phyloP scores from a whole-genome alignment of 2,797 vertebrate species.

The Ammospiza maritima region DNA sequence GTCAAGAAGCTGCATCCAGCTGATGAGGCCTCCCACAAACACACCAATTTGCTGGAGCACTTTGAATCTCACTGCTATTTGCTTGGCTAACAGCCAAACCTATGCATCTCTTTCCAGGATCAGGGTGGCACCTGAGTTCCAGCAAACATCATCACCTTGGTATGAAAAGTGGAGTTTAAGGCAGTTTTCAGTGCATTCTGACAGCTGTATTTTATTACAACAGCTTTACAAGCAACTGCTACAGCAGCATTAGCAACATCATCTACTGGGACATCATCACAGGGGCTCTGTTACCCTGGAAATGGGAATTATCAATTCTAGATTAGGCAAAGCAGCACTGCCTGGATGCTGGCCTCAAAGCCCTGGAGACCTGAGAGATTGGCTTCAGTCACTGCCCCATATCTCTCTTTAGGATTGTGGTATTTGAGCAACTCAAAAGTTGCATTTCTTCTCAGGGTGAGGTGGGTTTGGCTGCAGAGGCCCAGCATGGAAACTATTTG shows the following conservation, averaged over 20 bases:
- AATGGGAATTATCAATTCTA: background rate
- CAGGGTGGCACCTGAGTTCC: background rate
- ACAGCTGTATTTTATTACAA: background rate
- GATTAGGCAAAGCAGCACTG: background rate
- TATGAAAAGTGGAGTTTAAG: background rate
- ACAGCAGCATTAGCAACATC: background rate
- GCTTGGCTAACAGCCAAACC: background rate
- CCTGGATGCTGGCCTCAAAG: background rate
- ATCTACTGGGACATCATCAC: background rate
- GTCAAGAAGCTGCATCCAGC: background rate
- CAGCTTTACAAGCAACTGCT: background rate
- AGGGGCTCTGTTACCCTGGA: background rate
- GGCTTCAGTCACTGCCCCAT: background rate
- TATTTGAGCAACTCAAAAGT: background rate
- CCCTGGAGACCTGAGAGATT: background rate
- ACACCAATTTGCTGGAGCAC: background rate
- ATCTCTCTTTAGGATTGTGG: background rate
- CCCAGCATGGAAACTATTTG: background rate
- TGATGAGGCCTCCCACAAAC: background rate
- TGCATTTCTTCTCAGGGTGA: slow-evolving; percentile 21
- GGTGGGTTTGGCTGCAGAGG: background rate
- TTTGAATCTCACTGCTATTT: background rate
- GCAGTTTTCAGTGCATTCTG: background rate
- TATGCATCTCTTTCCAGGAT: background rate
- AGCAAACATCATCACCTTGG: background rate